Percentiles rank a stretch among this genome's conserved stretches.
These are phyloP conservation scores for Acheta domesticus DNA, from an alignment of 2,888 invertebrate species.

Conservation along the genomic window DNA sequence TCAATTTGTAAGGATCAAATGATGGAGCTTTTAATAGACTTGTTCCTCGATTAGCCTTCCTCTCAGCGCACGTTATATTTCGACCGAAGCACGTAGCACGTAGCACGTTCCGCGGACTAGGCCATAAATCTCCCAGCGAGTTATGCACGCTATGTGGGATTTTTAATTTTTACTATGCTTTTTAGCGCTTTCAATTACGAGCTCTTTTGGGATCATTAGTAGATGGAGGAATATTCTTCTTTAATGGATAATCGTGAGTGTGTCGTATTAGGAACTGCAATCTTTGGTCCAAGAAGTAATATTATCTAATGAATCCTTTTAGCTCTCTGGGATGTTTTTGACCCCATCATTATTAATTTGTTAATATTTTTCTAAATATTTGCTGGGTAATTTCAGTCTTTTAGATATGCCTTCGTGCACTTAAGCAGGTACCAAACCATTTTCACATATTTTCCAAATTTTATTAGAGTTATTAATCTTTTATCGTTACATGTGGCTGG, in stretches of 20 bases:
- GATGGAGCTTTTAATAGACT: conserved; percentile 1
- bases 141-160: background rate
- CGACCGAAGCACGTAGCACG: background rate
- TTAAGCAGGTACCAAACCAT: too few species aligned
- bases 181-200: background rate
- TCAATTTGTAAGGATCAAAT: conserved; percentile 9
- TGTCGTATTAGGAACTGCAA: background rate
- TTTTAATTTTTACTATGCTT: background rate
- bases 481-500: too few species aligned
- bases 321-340: too few species aligned
- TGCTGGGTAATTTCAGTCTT: too few species aligned
- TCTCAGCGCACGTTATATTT: background rate
- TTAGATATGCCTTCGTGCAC: too few species aligned
- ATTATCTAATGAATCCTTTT: too few species aligned
- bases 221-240: background rate
- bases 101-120: background rate
- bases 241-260: background rate
- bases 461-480: too few species aligned
- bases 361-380: too few species aligned
- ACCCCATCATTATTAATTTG: too few species aligned
- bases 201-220: background rate
- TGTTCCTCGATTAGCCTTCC: background rate
- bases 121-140: background rate
- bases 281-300: background rate
- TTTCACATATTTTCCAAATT: too few species aligned